Percentiles rank a stretch among this genome's conserved stretches.
Conservation (phyloP, 2,888 invertebrate species). For the Torymus texanus region DNA sequence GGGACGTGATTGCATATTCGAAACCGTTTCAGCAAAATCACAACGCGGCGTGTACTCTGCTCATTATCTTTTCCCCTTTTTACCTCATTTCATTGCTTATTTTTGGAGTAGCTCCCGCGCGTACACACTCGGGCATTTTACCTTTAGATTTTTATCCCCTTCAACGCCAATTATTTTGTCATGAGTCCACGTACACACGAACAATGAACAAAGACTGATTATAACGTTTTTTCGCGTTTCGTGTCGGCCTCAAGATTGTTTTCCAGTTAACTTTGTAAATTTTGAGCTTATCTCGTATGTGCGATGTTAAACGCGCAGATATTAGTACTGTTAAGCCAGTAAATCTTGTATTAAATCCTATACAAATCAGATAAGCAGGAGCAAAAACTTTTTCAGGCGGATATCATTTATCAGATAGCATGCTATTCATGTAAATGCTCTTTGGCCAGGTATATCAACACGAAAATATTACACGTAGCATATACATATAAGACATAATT, state of each 20-base stretch:
- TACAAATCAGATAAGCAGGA: background rate
- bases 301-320: background rate
- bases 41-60: slow-evolving; percentile 36
- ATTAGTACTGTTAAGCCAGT: background rate
- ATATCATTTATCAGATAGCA: no score
- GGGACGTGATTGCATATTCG: slow-evolving; percentile 36
- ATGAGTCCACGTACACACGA: slow-evolving; percentile 2
- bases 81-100: slow-evolving; percentile 10
- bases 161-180: slow-evolving; percentile 39
- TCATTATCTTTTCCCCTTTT: slow-evolving; percentile 31
- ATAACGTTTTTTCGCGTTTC: background rate
- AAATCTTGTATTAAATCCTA: background rate
- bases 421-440: no score
- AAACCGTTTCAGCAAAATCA: slow-evolving; percentile 32
- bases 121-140: no score
- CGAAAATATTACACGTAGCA: no score
- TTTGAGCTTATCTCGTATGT: background rate
- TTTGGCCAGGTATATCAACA: no score
- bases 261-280: slow-evolving; percentile 2
- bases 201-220: slow-evolving; percentile 8
- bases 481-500: no score
- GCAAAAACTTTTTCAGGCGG: background rate
- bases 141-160: slow-evolving; percentile 33
- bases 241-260: background rate
- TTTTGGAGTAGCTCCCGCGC: no score